Base-by-base conservation (phyloP, 2,797 vertebrate species). In the Sarcoramphus papa region DNA sequence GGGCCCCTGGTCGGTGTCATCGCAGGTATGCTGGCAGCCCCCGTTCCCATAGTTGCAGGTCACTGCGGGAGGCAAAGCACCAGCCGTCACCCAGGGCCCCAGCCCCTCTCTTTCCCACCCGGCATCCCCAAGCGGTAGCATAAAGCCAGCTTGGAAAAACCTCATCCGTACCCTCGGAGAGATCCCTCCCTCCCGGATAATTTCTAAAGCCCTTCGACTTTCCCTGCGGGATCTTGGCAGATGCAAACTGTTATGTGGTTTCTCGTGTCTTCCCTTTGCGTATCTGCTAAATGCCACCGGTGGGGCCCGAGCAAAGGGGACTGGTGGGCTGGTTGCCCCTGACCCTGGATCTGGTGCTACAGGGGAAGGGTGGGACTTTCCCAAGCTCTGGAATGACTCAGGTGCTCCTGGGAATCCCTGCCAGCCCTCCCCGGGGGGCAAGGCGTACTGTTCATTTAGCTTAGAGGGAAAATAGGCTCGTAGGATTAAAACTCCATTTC, bases 41-140 rank as follows among this genome's bases (percentile, higher is more conserved):
- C 99, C 99, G 2, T 99, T 99, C 14, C 99, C 99, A 2, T 99
- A 99, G 98, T 99, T 99, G 98, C 99, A 99, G 6, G 99, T 99
- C 98, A 99, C 99, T 99, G 97, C 28, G 63, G 94, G 78, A 96
- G 59, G 74, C 94, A 97, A 97, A 80, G 96, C 21, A 93, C 37
- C 65, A 10, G 86, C 43, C 1, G 16, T 97, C 84, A 98, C 31
- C 28, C 4, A 0, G 2, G 35, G 43, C 4, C 73, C 40, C 60
- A 12, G 63, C 7, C 62, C 68, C 15, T 21, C 28, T 30, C 51
- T 8, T 51, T 37, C 78, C 57, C 22, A 3, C 51, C 56, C 2
- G 0, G 9, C 59, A 65, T 14, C 51, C 54, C 31, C 23, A 2
- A 1, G 19, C 0, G 0, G 19, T 1, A 45, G 31, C 85, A 10